phyloP scores from a whole-genome alignment of 2,113 vertebrate genomes.

The Misgurnus mizolepis region DNA sequence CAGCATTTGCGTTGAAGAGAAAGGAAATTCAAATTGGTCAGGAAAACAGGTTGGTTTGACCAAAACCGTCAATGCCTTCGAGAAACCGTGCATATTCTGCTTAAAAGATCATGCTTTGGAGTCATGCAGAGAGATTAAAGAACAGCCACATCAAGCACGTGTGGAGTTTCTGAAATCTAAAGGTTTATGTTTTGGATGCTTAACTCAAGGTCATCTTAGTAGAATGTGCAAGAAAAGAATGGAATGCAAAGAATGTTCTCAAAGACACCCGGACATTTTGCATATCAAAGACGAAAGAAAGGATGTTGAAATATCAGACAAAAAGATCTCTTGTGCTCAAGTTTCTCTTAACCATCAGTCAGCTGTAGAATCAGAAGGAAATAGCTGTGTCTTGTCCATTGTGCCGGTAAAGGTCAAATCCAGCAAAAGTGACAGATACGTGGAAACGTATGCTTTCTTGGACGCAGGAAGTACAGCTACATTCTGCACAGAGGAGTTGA shows the following conservation, averaged over 20 bases:
- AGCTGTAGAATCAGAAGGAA: slow-evolving; percentile 7
- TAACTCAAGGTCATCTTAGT: slow-evolving; percentile 20
- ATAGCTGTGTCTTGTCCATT: slow-evolving; percentile 18
- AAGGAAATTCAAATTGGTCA: background rate
- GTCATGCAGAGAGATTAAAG: slow-evolving; percentile 19
- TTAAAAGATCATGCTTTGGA: slow-evolving; percentile 5
- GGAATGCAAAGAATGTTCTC: slow-evolving; percentile 21
- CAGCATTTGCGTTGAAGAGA: background rate
- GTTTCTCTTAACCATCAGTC: slow-evolving; percentile 4
- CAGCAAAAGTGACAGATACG: slow-evolving; percentile 12
- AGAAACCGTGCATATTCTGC: slow-evolving; percentile 24
- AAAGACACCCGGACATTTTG: slow-evolving; percentile 18
- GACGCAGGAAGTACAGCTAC: slow-evolving; percentile 39
- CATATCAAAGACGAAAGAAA: background rate
- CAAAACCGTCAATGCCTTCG: background rate
- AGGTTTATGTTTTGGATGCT: slow-evolving; percentile 49
- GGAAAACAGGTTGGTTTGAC: slow-evolving; percentile 4
- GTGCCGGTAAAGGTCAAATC: slow-evolving; percentile 36
- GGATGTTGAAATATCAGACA: background rate
- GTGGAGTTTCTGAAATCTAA: slow-evolving; percentile 32
- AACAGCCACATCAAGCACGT: slow-evolving; percentile 6
- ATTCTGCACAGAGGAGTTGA: slow-evolving; percentile 43
- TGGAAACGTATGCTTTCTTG: slow-evolving; percentile 46
- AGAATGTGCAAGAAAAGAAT: slow-evolving; percentile 26
- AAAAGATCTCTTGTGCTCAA: background rate